These are phyloP conservation scores for Prolemur simus DNA, from an alignment of 2,113 vertebrate genomes.

Conservation along the genomic window DNA sequence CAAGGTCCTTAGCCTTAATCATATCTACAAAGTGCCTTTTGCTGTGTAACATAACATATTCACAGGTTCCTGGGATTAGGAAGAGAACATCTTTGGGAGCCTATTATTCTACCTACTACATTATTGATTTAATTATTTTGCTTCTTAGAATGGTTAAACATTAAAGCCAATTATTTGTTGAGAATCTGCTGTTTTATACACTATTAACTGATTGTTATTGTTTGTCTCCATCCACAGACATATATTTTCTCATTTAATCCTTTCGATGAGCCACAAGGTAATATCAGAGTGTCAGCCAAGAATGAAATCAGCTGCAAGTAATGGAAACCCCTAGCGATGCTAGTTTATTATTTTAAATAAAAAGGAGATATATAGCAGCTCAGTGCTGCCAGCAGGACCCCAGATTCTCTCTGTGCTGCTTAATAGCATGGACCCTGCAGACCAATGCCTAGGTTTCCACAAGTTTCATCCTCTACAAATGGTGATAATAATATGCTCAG, in stretches of 20 bases:
- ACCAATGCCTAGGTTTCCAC: neutral
- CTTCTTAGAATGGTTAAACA: neutral
- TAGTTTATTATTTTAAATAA: slow-evolving; percentile 13
- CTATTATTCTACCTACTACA: neutral
- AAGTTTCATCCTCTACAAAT: neutral
- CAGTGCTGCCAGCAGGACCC: neutral
- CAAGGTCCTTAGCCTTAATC: neutral
- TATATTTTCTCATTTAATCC: neutral
- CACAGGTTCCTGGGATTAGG: neutral
- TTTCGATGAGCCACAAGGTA: neutral
- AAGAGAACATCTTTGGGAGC: neutral
- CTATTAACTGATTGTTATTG: neutral
- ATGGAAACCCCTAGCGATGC: neutral
- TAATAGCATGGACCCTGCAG: neutral
- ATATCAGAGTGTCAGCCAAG: neutral
- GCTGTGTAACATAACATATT: neutral
- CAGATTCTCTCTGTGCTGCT: neutral
- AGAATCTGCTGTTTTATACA: neutral
- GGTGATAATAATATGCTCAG: neutral
- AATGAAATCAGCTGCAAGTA: slow-evolving; percentile 31
- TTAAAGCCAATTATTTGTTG: neutral
- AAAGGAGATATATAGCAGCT: neutral
- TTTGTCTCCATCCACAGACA: neutral
- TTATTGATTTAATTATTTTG: neutral
- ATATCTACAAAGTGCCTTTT: neutral